Conservation (phyloP, 2,797 vertebrate genomes). For the Sebastes nivosus region DNA sequence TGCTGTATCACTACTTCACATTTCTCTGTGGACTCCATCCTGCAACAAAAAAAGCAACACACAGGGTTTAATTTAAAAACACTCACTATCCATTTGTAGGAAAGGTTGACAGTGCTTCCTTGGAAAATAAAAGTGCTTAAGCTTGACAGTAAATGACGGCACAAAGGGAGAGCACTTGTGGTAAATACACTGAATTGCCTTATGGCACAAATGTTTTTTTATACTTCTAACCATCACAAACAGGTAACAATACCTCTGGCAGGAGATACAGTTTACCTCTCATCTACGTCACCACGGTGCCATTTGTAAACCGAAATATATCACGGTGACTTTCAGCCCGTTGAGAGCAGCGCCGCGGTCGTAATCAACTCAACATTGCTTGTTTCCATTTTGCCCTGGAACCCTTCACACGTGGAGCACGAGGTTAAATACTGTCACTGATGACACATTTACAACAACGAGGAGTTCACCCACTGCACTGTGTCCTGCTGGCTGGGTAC, state of each 20-base stretch:
- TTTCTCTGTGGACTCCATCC: constrained; percentile 99
- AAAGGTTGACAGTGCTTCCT: background rate
- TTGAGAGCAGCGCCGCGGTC: background rate
- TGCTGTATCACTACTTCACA: constrained; percentile 99
- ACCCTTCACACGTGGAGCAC: background rate
- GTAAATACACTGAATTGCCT: background rate
- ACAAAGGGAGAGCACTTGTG: background rate
- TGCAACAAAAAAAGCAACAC: constrained; percentile 63
- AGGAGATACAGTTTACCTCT: background rate
- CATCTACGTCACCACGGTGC: background rate
- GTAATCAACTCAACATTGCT: background rate
- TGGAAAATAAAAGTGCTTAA: background rate
- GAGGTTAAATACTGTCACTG: background rate
- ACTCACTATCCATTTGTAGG: background rate
- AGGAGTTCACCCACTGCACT: background rate
- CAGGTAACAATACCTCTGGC: background rate
- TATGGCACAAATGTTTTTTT: background rate
- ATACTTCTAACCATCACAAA: background rate
- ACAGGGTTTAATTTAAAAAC: background rate
- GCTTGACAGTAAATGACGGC: background rate
- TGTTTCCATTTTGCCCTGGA: background rate
- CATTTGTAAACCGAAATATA: background rate
- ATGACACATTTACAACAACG: constrained; percentile 11
- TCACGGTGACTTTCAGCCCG: background rate
- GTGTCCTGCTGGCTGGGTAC: background rate